Evolutionary conservation across 2,888 invertebrate genomes (phyloP).

Genomic region (Carcina quercana): DNA sequence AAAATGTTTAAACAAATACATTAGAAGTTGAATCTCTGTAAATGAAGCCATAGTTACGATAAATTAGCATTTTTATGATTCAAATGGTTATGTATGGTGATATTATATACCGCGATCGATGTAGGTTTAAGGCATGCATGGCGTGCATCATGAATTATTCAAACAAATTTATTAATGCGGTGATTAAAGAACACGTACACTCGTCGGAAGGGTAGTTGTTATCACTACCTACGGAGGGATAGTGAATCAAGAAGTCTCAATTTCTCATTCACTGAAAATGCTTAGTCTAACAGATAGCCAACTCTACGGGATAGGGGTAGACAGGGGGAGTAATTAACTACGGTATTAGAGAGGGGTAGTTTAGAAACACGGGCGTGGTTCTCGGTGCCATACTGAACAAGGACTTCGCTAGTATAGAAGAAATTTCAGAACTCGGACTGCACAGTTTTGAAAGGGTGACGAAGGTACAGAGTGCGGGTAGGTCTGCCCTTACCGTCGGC

Average conservation of each 20-base stretch:
- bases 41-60: too few relatives aligned
- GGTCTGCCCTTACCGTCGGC: constrained; percentile 80
- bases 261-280: constrained; percentile 42
- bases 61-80: too few relatives aligned
- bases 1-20: too few relatives aligned
- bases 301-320: neutral
- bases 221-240: constrained; percentile 22
- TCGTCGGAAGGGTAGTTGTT: constrained; percentile 30
- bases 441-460: constrained; percentile 41
- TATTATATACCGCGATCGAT: too few relatives aligned
- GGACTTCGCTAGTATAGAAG: constrained; percentile 3
- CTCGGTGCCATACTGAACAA: constrained; percentile 5
- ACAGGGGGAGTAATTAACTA: constrained; percentile 20
- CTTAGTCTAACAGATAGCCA: constrained; percentile 17
- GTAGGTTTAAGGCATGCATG: too few relatives aligned
- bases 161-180: neutral
- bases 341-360: constrained; percentile 5
- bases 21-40: too few relatives aligned
- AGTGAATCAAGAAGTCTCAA: constrained; percentile 52
- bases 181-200: constrained; percentile 60
- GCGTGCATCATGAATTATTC: constrained; percentile 5
- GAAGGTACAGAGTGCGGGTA: constrained; percentile 51
- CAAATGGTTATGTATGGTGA: too few relatives aligned
- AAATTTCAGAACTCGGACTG: neutral
- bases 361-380: neutral